Conservation (phyloP, 1,140 invertebrate species). For the Drosophila baimaii region DNA sequence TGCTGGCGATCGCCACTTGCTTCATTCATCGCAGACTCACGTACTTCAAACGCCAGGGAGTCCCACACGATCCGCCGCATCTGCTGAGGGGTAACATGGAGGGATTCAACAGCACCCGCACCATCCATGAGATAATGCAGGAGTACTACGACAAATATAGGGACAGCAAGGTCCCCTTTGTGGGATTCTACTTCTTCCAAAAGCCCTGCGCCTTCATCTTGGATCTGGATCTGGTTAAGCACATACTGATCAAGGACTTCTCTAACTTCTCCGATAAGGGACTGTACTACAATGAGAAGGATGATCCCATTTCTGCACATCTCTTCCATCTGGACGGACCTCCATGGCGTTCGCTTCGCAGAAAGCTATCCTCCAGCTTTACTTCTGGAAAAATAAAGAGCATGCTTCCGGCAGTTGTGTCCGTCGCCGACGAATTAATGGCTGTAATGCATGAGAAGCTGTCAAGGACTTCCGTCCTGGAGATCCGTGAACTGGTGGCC, state of each 20-base stretch:
- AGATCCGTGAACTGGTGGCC: conserved; percentile 64
- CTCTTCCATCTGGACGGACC: conserved; percentile 84
- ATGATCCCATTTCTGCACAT: conserved; percentile 85
- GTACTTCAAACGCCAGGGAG: conserved; percentile 77
- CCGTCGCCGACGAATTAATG: conserved; percentile 51
- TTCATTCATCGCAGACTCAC: conserved; percentile 19
- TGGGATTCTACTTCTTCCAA: conserved; percentile 81
- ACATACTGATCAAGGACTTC: conserved; percentile 87
- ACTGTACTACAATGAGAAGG: conserved; percentile 83
- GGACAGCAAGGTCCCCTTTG: conserved; percentile 56
- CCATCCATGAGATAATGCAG: conserved; percentile 10
- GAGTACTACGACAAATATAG: conserved; percentile 75
- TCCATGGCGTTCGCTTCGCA: conserved; percentile 86
- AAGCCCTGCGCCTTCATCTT: conserved; percentile 84
- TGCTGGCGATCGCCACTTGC: conserved; percentile 26
- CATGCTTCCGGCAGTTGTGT: conserved; percentile 85
- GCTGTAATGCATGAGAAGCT: conserved; percentile 38
- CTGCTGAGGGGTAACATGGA: conserved; percentile 67
- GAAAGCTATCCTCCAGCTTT: conserved; percentile 86
- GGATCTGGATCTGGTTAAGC: conserved; percentile 86
- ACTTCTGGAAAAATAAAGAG: conserved; percentile 86
- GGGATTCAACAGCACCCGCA: not conserved
- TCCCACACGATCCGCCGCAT: conserved; percentile 72
- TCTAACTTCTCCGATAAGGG: conserved; percentile 85
- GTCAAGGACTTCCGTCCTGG: conserved; percentile 25